Conservation (phyloP, 1,140 invertebrate genomes). For the Portunus trituberculatus region DNA sequence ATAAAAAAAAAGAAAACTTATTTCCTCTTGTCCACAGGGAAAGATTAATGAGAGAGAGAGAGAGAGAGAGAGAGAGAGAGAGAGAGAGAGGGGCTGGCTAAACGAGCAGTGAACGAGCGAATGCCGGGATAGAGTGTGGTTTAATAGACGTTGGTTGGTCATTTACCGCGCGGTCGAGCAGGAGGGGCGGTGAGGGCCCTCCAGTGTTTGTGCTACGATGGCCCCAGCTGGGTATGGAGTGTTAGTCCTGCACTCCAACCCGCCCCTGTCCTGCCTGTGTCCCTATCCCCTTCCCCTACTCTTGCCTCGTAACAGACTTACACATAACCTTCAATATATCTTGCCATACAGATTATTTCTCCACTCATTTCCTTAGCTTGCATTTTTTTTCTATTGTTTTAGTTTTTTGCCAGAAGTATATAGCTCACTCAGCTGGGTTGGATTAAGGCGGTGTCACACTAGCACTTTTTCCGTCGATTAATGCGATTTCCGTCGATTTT, state of each 20-base stretch:
- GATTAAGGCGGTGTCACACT: too few species aligned
- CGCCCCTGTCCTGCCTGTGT: background rate
- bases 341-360: background rate
- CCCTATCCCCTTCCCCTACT: background rate
- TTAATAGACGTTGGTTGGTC: conserved; percentile 53
- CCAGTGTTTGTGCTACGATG: conserved; percentile 4
- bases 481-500: too few species aligned
- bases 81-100: too few species aligned
- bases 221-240: background rate
- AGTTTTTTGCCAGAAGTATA: too few species aligned
- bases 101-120: background rate
- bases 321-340: background rate
- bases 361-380: background rate
- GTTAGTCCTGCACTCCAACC: background rate
- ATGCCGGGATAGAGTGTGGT: background rate
- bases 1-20: too few species aligned
- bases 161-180: conserved; percentile 54
- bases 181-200: background rate
- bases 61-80: background rate
- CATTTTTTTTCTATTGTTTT: background rate
- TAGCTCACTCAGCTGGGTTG: too few species aligned
- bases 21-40: too few species aligned
- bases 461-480: too few species aligned
- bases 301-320: background rate
- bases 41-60: background rate